Evolutionary conservation across 2,888 invertebrate species (phyloP).

Genomic region (Drosophila pullipes): DNA sequence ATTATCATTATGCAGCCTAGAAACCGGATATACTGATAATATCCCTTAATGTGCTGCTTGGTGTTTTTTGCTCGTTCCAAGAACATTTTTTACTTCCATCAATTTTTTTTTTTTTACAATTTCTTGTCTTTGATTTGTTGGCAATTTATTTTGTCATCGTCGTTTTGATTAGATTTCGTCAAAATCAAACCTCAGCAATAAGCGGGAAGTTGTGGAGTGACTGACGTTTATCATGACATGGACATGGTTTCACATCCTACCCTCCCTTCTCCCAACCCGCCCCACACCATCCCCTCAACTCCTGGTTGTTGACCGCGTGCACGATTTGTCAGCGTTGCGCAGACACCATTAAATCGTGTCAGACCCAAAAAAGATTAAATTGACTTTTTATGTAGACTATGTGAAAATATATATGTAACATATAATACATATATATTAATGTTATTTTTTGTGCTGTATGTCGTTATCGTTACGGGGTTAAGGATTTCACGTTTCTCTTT

Average conservation of each 20-base stretch:
- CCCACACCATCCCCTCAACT: not conserved
- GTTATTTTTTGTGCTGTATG: constrained; percentile 16
- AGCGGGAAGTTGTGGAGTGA: constrained; percentile 45
- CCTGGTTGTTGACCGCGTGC: constrained; percentile 48
- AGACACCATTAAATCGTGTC: constrained; percentile 68
- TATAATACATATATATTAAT: constrained; percentile 19
- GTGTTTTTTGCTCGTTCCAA: not conserved
- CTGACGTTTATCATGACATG: constrained; percentile 70
- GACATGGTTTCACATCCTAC: constrained; percentile 22
- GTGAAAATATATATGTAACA: constrained; percentile 50
- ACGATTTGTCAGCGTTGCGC: constrained; percentile 73
- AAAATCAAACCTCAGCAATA: constrained; percentile 44
- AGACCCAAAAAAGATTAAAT: constrained; percentile 64
- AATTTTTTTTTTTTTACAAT: constrained; percentile 30
- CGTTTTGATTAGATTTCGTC: constrained; percentile 70
- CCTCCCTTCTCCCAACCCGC: not conserved
- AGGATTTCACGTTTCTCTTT: constrained; percentile 40
- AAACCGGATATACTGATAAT: constrained; percentile 22
- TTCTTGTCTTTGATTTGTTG: constrained; percentile 62
- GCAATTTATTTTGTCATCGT: constrained; percentile 74
- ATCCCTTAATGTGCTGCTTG: constrained; percentile 19
- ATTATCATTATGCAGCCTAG: constrained; percentile 20
- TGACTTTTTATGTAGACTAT: constrained; percentile 77
- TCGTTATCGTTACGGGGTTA: constrained; percentile 55
- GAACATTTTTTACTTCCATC: not conserved